Conservation (phyloP, 1,140 invertebrate genomes). For the Caenorhabditis remanei region DNA sequence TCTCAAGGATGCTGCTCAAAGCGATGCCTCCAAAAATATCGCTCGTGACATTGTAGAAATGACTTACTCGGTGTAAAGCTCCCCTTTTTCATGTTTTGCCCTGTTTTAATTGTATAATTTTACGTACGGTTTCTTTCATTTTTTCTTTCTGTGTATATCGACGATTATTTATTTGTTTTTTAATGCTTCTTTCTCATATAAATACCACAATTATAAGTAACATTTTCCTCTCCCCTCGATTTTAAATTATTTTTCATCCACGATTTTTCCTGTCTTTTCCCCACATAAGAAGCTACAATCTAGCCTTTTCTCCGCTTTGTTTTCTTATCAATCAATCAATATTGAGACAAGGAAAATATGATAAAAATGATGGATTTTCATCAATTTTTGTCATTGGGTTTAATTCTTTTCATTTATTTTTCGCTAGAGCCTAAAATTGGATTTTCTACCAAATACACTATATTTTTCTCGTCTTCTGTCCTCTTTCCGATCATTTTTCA, state of each 20-base stretch:
- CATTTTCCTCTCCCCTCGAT: background rate
- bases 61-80: slow-evolving; percentile 60
- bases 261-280: background rate
- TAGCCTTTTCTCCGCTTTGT: background rate
- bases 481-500: background rate
- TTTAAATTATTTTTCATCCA: background rate
- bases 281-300: background rate
- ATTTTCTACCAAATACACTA: background rate
- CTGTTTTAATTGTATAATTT: slow-evolving; percentile 64
- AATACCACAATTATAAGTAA: too few species aligned
- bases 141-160: slow-evolving; percentile 28
- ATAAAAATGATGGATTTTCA: slow-evolving; percentile 23
- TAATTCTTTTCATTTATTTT: background rate
- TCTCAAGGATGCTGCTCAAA: slow-evolving; percentile 67
- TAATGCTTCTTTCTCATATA: too few species aligned
- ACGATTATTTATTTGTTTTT: slow-evolving; percentile 17
- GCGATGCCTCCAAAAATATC: slow-evolving; percentile 83
- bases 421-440: background rate
- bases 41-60: slow-evolving; percentile 67
- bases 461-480: background rate
- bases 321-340: slow-evolving; percentile 21
- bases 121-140: slow-evolving; percentile 4
- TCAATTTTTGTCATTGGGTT: background rate
- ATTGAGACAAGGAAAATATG: background rate
- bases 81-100: slow-evolving; percentile 69